These are phyloP conservation scores for Itoplectis maculator DNA, from an alignment of 2,888 invertebrate species.

Conservation along the genomic window DNA sequence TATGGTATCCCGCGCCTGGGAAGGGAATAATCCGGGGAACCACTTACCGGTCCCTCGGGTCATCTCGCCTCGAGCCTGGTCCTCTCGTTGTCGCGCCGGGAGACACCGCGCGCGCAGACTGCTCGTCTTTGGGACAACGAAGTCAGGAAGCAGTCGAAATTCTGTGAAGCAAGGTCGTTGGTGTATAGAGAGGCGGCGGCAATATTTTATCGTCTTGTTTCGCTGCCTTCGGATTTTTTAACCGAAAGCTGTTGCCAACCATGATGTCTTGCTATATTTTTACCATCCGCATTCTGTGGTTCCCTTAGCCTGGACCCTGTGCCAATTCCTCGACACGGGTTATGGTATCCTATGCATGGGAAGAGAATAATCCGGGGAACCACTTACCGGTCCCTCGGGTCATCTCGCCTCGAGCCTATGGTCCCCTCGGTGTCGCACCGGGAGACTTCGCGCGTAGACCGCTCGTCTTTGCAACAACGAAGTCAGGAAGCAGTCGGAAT, in stretches of 20 bases:
- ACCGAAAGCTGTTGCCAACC: too few relatives aligned
- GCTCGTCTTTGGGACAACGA: constrained; percentile 33
- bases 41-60: constrained; percentile 62
- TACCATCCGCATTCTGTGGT: too few relatives aligned
- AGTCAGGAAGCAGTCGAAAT: neutral
- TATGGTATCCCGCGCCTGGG: constrained; percentile 10
- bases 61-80: constrained; percentile 52
- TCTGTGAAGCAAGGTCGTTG: neutral
- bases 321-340: constrained; percentile 29
- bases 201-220: neutral
- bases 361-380: constrained; percentile 57
- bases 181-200: neutral
- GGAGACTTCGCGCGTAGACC: constrained; percentile 11
- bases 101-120: constrained; percentile 5
- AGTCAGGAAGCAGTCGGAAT: neutral
- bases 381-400: constrained; percentile 65
- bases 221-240: neutral
- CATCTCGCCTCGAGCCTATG: constrained; percentile 59
- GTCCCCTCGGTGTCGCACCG: constrained; percentile 26
- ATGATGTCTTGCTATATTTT: too few relatives aligned
- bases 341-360: constrained; percentile 13
- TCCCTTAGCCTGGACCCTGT: constrained; percentile 65
- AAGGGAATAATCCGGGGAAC: constrained; percentile 47
- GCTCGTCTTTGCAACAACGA: constrained; percentile 43
- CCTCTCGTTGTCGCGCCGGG: constrained; percentile 23